A percentile compares a stretch with the other conserved stretches of the same genome.
These are phyloP conservation scores for Accipiter cooperii DNA, from an alignment of 2,113 vertebrate species.

Conservation along the genomic window DNA sequence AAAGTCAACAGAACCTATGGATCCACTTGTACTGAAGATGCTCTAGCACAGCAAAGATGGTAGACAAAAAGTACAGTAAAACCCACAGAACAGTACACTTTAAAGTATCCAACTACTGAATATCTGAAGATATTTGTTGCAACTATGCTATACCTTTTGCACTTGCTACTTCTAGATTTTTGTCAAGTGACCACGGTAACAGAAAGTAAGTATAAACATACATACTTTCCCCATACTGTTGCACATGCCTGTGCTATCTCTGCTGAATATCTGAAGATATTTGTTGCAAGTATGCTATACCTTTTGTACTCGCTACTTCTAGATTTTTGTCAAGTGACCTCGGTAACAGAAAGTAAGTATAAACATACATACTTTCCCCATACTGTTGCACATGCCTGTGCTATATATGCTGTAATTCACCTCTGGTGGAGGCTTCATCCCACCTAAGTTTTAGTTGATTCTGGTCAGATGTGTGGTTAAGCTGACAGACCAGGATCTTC, in stretches of 20 bases:
- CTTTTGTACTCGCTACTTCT: neutral
- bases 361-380: neutral
- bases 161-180: neutral
- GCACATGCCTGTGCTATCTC: neutral
- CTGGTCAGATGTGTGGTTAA: neutral
- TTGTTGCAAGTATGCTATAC: neutral
- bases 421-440: neutral
- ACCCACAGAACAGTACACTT: neutral
- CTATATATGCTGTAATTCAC: neutral
- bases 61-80: neutral
- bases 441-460: neutral
- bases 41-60: neutral
- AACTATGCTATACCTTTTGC: neutral
- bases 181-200: neutral
- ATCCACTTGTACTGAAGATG: neutral
- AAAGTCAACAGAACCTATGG: neutral
- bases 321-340: neutral
- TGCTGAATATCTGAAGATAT: neutral
- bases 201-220: neutral
- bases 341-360: neutral
- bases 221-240: neutral
- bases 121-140: neutral
- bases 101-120: neutral
- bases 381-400: neutral
- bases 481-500: neutral